Evolutionary conservation across 2,888 invertebrate genomes (phyloP), one percentile per base, ranked within the genome.

Genomic region (Autographa gamma): DNA sequence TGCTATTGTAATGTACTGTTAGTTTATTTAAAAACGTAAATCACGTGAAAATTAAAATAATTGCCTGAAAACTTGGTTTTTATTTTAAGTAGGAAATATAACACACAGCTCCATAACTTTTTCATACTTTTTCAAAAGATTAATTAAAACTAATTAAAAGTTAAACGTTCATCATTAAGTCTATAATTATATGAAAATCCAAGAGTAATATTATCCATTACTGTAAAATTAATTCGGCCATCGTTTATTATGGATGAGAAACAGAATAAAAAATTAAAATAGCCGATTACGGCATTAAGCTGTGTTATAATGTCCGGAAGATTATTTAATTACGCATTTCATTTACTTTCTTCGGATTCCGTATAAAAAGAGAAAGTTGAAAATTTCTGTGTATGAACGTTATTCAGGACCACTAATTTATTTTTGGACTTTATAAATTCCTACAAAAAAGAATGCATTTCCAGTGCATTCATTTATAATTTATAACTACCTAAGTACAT

Each of bases 201-300:
- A n/a, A n/a, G 48, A 48, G 48, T n/a, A 48, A n/a, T 48, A 48
- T n/a, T 48, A n/a, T n/a, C n/a, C 48, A 48, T 48, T 48, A 48
- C 48, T n/a, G 48, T n/a, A n/a, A 48, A 48, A 48, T 48, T 48
- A 48, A 48, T 48, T 48, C 48, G 48, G n/a, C 48, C 6, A n/a
- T 48, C 48, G 48, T 48, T 48, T 48, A 48, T 48, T n/a, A 48
- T 48, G 48, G 48, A 48, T 48, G 48, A 48, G 48, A 48, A 48
- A 48, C 48, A n/a, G 48, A 48, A 48, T 48, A n/a, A 48, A 48
- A 48, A 48, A 48, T 48, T 48, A 6, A 48, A 48, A 48, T 48
- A 48, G 48, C 48, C 48, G 48, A 48, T 48, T 48, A 48, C 48
- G 48, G 48, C n/a, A 48, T n/a, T 48, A 48, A 48, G n/a, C 48